Base-by-base conservation (phyloP, 1,140 invertebrate species). In the Oscheius sp. region DNA sequence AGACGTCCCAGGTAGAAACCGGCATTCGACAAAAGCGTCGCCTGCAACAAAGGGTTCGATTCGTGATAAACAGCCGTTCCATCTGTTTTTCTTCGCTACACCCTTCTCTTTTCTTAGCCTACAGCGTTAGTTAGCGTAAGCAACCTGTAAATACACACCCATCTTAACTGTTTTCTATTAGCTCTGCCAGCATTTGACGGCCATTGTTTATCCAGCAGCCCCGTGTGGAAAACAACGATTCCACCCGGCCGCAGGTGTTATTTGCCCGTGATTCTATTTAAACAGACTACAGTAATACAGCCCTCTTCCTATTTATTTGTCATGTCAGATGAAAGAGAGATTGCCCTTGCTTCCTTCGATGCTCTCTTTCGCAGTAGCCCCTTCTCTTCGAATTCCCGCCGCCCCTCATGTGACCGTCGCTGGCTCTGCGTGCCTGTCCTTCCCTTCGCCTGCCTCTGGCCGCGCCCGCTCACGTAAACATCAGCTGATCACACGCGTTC, bases 1-100 rank as follows among this genome's bases (percentile, higher is more conserved):
- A 73, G 29, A 66, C 66, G 65, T 38, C 71, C 71, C 3, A 73
- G 63, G 45, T 73, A 58, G 32, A 73, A 73, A 2, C 62, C 71
- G 34, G 45, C 71, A 23, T 73, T 73, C 15, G 71, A 61, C 4
- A 66, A 63, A 42, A 73, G 66, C 18, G 58, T 35, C 10, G 58
- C 52, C 71, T 73, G 32, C 3, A 73, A 55, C 58, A 4, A 7
- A 31, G 10, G 42, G 28, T 61, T 62, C 35, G 29, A 10, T 32
- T 13, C 13, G 55, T 59, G 23, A 31, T 31, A 31, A 59, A 23
- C 23, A 23, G 13, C 23, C 55, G 13, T 13, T 23, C 29, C 23
- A 13, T 20, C 10, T 15, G 15, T 59, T 23, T 15, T 15, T 59
- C 55, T 20, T 15, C 29, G 20, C 13, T 59, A n/a, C n/a, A n/a